Percentiles rank a stretch among this genome's conserved stretches.
phyloP scores from a whole-genome alignment of 1,140 invertebrate species.

The Trinorchestia longiramus region DNA sequence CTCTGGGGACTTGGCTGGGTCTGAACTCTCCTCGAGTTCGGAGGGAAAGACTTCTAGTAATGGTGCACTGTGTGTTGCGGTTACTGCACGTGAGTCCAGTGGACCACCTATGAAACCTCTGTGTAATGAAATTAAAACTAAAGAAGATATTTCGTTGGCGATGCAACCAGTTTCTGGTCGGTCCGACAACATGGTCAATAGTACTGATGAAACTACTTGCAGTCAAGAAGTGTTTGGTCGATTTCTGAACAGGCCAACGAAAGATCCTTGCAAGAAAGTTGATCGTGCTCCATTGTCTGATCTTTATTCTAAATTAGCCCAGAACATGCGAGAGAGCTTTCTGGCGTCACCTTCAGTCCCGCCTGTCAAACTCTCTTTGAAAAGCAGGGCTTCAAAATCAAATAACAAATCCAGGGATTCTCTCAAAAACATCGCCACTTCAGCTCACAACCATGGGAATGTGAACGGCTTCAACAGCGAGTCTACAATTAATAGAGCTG shows the following conservation, averaged over 20 bases:
- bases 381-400: neutral
- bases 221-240: neutral
- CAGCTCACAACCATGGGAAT: neutral
- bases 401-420: neutral
- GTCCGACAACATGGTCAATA: neutral
- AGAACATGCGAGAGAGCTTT: constrained; percentile 40
- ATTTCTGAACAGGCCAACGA: constrained; percentile 14
- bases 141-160: neutral
- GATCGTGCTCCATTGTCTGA: neutral
- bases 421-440: neutral
- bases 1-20: neutral
- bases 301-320: constrained; percentile 15
- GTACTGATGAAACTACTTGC: neutral
- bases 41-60: neutral
- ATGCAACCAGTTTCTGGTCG: neutral
- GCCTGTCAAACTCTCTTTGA: neutral
- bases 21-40: neutral
- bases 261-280: neutral
- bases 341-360: neutral
- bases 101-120: neutral
- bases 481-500: neutral
- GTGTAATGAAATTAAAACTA: neutral
- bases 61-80: neutral
- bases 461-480: neutral
- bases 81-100: neutral